These are phyloP conservation scores for Brachionus sp. DNA, from an alignment of 1,140 invertebrate species.

Conservation along the genomic window DNA sequence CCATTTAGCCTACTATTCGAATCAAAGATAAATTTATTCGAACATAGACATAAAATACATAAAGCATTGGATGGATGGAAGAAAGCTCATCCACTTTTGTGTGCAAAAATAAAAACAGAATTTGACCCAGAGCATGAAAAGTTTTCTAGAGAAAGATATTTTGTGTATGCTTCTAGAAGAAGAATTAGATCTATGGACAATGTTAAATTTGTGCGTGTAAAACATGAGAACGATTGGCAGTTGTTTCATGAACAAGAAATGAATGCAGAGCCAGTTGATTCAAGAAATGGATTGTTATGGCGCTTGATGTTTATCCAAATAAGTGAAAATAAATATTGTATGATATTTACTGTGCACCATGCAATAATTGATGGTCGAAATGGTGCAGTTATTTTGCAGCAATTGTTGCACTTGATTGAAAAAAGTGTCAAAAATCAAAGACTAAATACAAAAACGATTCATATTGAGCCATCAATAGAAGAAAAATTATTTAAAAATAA, in stretches of 20 bases:
- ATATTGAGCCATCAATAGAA: not conserved
- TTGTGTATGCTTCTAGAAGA: not conserved
- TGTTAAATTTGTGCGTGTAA: not conserved
- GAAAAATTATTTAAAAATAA: slow-evolving; percentile 11
- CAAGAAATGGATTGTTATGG: not conserved
- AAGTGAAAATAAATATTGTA: not conserved
- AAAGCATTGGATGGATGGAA: not conserved
- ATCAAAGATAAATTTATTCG: not conserved
- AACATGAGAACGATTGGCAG: not conserved
- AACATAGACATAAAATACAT: not conserved
- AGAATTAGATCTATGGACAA: not conserved
- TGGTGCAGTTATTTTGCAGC: slow-evolving; percentile 2
- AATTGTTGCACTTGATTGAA: not conserved
- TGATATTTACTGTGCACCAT: not conserved
- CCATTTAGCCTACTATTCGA: not conserved
- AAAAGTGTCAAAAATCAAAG: not conserved
- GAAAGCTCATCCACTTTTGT: slow-evolving; percentile 10
- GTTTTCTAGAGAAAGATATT: not conserved
- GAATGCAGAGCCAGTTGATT: not conserved
- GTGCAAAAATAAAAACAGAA: not conserved
- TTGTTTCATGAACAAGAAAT: not conserved
- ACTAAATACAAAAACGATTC: not conserved
- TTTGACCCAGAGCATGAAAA: not conserved
- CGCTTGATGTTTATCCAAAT: not conserved
- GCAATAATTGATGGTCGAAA: slow-evolving; percentile 18